Base-by-base conservation (phyloP, 1,140 invertebrate species). In the Manduca sexta region DNA sequence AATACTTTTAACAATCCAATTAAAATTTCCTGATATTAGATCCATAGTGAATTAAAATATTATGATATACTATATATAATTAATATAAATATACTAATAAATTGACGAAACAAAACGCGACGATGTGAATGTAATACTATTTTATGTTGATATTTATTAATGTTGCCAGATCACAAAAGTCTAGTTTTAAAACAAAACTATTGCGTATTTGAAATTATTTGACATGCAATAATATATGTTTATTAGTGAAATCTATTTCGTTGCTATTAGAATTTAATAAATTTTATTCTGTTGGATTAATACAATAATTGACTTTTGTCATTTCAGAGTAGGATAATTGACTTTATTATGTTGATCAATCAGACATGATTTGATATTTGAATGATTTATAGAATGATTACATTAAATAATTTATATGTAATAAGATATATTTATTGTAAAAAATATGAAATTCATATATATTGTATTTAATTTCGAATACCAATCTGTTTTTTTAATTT, bases 121-220 rank as follows among this genome's bases (percentile, higher is more conserved):
- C n/a, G 38, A 30, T 33, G 47, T 29, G n/a, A n/a, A n/a, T n/a
- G 47, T 49, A 49, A 40, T 40, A 49, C 47, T 49, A 49, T 42
- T 37, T 40, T 47, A 17, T 39, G 45, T 40, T 47, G n/a, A 41
- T 43, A 42, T 16, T 35, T n/a, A 37, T 43, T 14, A 49, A 30
- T 49, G 40, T 49, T 49, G 47, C 47, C 33, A 49, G 40, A 37
- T 35, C 26, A 13, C 31, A 35, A 43, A 42, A 42, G 21, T 26
- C 21, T 21, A 21, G 7, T 21, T 26, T 26, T 5, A 26, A 26
- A 26, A 26, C 8, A 26, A 26, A 26, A 26, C 4, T 26, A 26
- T 26, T 26, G 21, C 8, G 21, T 26, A 26, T 0, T 26, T 26
- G 21, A 26, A 26, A 26, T 26, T 26, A 26, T 39, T 39, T 45